Base-by-base conservation (phyloP, 2,888 invertebrate species). In the Mayetiola destructor region DNA sequence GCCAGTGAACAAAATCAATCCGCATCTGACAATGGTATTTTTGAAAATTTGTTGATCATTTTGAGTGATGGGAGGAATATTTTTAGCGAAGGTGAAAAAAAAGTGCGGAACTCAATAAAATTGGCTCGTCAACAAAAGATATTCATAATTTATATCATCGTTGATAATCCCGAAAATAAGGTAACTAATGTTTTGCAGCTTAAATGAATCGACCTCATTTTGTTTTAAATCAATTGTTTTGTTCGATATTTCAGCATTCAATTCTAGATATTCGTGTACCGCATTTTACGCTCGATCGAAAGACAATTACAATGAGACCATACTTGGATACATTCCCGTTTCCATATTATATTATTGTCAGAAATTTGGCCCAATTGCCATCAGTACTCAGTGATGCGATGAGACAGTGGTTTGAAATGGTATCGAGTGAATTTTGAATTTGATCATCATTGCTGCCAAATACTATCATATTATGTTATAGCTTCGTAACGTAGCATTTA, bases 311-410 rank as follows among this genome's bases (percentile, higher is more conserved):
- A 53, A 85, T 93, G 64, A 79, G 80, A 62, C 81, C 86, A 0
- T 97, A 97, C 69, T 81, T 99, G 76, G 95, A 96, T 66, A 81
- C 80, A 54, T 99, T 99, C 73, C 99, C 99, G 1, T 99, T 99
- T 72, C 95, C 96, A 0, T 97, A 92, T 76, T 99, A 99, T 71
- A 80, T 99, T 55, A 87, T 99, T 64, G 78, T 99, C 29, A 75
- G 91, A 59, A 92, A 97, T 67, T 83, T 96, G 65, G 81, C 83
- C 60, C 83, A 86, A 27, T 73, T 99, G 59, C 97, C 99, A 0
- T 77, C 80, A 35, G 90, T 95, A 1, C 76, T 99, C 29, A 91
- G 96, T 64, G 96, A 99, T 70, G 96, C 97, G 1, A 76, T 99
- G 60, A 75, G 96, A 59, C 97, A 99, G 68, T 99, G 99, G 99